Conservation (phyloP, 2,888 invertebrate species). For the Dicranocentrus wangi region DNA sequence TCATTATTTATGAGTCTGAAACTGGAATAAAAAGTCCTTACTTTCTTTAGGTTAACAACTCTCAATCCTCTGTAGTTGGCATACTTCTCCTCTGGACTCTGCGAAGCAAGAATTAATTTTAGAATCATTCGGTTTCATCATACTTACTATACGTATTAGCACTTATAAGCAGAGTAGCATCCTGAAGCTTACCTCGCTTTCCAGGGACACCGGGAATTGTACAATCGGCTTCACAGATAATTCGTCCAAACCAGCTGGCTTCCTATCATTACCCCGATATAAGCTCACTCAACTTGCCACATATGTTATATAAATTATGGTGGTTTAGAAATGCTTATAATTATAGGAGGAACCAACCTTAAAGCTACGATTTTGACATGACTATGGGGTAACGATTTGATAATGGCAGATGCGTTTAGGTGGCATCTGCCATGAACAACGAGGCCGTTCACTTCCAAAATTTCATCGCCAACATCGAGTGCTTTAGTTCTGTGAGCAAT, state of each 20-base stretch:
- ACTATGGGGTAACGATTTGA: constrained; percentile 84
- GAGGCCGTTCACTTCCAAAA: constrained; percentile 95
- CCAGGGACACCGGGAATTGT: constrained; percentile 88
- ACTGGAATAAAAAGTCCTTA: no score
- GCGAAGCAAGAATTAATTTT: constrained; percentile 73
- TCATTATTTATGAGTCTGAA: no score
- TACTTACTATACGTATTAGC: no score
- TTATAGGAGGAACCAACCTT: no score
- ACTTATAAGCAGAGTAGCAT: no score
- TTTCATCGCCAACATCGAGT: constrained; percentile 93
- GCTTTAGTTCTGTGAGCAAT: constrained; percentile 83
- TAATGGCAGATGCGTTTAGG: constrained; percentile 95
- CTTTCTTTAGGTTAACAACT: constrained; percentile 87
- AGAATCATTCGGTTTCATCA: not conserved
- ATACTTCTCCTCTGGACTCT: constrained; percentile 83
- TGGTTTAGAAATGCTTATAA: no score
- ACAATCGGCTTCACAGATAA: constrained; percentile 92
- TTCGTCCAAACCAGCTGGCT: constrained; percentile 83
- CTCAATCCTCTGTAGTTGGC: constrained; percentile 86
- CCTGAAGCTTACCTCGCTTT: constrained; percentile 84
- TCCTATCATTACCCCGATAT: no score
- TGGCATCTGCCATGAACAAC: constrained; percentile 96
- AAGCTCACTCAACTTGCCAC: no score
- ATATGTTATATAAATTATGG: no score
- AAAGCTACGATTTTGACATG: constrained; percentile 86